These are phyloP conservation scores for Caloenas nicobarica DNA, from an alignment of 2,113 vertebrate species.

Conservation along the genomic window DNA sequence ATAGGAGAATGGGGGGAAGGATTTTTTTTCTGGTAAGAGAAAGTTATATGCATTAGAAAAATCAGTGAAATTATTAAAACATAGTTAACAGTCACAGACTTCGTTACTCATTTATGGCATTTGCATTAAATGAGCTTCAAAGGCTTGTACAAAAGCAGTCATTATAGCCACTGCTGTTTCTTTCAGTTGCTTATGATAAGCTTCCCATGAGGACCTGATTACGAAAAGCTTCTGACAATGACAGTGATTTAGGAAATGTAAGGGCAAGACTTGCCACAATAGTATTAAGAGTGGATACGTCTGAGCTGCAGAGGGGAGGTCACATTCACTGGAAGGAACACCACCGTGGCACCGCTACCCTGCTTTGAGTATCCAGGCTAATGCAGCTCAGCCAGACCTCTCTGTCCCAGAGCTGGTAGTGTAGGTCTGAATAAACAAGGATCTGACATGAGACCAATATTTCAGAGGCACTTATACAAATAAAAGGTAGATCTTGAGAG, in stretches of 20 bases:
- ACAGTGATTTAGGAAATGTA: not conserved
- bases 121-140: not conserved
- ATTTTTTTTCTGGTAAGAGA: not conserved
- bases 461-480: not conserved
- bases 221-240: not conserved
- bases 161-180: not conserved
- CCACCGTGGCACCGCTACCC: not conserved
- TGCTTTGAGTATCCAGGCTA: not conserved
- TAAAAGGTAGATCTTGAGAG: not conserved
- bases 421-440: not conserved
- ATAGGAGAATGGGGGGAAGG: not conserved
- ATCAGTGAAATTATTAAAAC: not conserved
- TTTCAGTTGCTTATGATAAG: not conserved
- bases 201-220: not conserved
- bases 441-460: not conserved
- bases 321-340: rapidly evolving
- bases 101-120: not conserved
- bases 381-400: not conserved
- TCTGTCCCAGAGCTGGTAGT: not conserved
- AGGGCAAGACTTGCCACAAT: not conserved
- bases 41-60: not conserved
- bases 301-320: not conserved
- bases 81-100: not conserved
- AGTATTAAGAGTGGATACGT: not conserved
- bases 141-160: not conserved